Percentiles rank a stretch among this genome's conserved stretches.
Evolutionary conservation across 2,888 invertebrate genomes (phyloP).

Genomic region (Diaprepes abbreviatus): DNA sequence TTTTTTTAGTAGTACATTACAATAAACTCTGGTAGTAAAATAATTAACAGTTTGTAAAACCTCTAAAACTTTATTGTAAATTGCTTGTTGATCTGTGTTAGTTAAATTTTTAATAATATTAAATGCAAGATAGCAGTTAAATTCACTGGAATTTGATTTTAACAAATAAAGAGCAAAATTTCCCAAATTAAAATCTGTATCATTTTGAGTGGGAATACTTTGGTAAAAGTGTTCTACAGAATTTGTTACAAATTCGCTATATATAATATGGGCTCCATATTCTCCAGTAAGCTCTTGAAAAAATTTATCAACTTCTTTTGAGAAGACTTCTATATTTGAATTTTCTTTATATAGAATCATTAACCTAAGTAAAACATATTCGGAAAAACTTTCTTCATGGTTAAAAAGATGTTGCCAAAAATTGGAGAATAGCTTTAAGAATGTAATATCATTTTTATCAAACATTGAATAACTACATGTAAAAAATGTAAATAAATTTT

Average conservation of each 20-base stretch:
- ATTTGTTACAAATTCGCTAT: constrained; percentile 10
- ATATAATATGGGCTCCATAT: constrained; percentile 12
- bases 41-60: background rate
- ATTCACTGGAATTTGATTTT: constrained; percentile 3
- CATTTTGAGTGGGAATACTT: background rate
- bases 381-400: constrained; percentile 19
- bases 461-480: background rate
- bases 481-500: constrained; percentile 20
- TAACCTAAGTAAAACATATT: constrained; percentile 9
- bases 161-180: constrained; percentile 11
- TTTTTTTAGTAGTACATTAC: background rate
- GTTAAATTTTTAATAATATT: background rate
- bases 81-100: background rate
- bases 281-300: background rate
- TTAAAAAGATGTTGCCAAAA: constrained; percentile 28
- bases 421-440: background rate
- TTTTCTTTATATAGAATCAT: constrained; percentile 6
- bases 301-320: background rate
- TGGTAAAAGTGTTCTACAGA: background rate
- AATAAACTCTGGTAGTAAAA: background rate
- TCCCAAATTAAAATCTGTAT: background rate
- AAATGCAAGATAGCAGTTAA: constrained; percentile 20
- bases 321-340: background rate
- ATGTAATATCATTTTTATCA: background rate
- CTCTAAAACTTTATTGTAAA: background rate